Conservation (phyloP, 1,140 invertebrate species). For the Euschistus heros region DNA sequence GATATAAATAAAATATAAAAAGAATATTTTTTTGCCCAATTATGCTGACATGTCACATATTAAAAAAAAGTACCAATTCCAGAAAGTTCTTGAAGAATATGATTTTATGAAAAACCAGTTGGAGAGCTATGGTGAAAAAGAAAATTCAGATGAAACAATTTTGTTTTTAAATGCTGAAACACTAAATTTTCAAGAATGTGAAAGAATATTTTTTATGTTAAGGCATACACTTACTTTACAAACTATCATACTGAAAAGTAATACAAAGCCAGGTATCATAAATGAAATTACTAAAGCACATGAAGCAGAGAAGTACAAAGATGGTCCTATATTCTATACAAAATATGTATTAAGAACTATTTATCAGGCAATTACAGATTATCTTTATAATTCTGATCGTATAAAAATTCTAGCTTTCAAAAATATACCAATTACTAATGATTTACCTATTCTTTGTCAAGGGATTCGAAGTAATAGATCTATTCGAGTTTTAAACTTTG, state of each 20-base stretch:
- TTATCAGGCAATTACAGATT: not conserved
- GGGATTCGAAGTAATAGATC: not conserved
- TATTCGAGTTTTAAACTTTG: not conserved
- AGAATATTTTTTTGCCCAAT: too few species aligned
- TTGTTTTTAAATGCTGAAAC: not conserved
- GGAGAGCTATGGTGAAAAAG: not conserved
- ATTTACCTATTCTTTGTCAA: not conserved
- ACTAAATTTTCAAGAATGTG: not conserved
- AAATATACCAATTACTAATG: not conserved
- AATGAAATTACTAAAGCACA: not conserved
- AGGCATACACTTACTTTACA: not conserved
- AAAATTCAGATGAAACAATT: not conserved
- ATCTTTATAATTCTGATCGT: conserved; percentile 2
- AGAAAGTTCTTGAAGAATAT: not conserved
- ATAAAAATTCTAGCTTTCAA: conserved; percentile 6
- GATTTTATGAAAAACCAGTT: conserved; percentile 8
- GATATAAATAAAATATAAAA: too few species aligned
- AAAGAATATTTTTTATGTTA: not conserved
- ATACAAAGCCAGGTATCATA: not conserved
- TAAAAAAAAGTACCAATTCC: not conserved
- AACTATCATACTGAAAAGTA: not conserved
- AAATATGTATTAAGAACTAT: not conserved
- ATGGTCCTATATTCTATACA: not conserved
- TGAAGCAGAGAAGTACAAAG: not conserved
- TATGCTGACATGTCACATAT: too few species aligned